phyloP scores from a whole-genome alignment of 2,113 vertebrate species.

The Hirundichthys speculiger region DNA sequence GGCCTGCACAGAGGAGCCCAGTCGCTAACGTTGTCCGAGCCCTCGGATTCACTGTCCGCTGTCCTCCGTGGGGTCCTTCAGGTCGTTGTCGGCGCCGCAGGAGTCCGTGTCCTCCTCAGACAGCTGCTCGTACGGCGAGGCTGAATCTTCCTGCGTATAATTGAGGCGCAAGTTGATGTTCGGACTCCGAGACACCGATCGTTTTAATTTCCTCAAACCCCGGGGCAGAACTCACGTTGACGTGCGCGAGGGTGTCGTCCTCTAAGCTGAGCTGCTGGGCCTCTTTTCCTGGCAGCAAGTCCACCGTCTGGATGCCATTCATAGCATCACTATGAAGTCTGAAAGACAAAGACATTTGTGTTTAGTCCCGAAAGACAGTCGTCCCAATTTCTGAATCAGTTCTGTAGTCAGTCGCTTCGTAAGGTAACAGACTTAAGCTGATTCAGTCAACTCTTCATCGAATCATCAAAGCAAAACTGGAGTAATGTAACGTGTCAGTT shows the following conservation, averaged over 20 bases:
- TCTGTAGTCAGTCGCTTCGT: background rate
- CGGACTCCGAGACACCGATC: background rate
- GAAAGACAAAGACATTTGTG: slow-evolving; percentile 52
- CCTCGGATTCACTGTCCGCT: slow-evolving; percentile 68
- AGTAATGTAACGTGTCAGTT: slow-evolving; percentile 1
- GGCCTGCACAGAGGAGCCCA: slow-evolving; percentile 57
- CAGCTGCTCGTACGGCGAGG: slow-evolving; percentile 15
- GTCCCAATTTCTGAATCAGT: slow-evolving; percentile 42
- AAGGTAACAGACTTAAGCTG: slow-evolving; percentile 34
- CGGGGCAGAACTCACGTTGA: slow-evolving; percentile 40
- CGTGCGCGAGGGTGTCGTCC: slow-evolving; percentile 61
- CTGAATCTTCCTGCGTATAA: slow-evolving; percentile 33
- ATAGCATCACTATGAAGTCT: slow-evolving; percentile 56
- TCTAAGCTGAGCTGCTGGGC: slow-evolving; percentile 49
- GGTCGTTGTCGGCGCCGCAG: slow-evolving; percentile 56
- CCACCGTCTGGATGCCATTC: slow-evolving; percentile 60
- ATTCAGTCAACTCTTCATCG: slow-evolving; percentile 23
- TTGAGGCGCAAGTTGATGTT: slow-evolving; percentile 10
- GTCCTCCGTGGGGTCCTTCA: slow-evolving; percentile 56
- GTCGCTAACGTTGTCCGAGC: slow-evolving; percentile 51
- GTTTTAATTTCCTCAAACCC: slow-evolving; percentile 7
- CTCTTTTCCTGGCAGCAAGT: slow-evolving; percentile 55
- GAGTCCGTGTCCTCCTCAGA: slow-evolving; percentile 67
- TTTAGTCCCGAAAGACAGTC: slow-evolving; percentile 35
- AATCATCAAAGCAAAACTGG: slow-evolving; percentile 15